Evolutionary conservation across 2,113 vertebrate species (phyloP).

Genomic region (Sturnira hondurensis): DNA sequence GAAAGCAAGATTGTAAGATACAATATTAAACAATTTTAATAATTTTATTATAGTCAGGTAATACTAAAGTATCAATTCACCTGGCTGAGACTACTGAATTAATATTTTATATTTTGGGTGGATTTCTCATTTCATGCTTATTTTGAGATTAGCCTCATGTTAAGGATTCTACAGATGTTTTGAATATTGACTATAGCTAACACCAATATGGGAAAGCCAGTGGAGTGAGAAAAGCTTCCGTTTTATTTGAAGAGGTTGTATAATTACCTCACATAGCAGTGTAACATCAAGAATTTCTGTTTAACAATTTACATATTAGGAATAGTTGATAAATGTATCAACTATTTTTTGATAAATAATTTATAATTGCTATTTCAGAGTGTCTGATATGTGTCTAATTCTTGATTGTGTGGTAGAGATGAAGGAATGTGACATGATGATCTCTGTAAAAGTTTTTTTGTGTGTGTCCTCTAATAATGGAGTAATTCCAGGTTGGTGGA

Average conservation of each 20-base stretch:
- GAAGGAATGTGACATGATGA: neutral
- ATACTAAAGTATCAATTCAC: neutral
- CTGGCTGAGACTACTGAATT: neutral
- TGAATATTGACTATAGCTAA: neutral
- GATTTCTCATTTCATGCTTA: neutral
- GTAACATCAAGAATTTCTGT: neutral
- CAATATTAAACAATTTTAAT: neutral
- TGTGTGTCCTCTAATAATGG: neutral
- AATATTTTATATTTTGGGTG: neutral
- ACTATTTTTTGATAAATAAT: neutral
- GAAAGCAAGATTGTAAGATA: constrained; percentile 24
- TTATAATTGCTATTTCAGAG: neutral
- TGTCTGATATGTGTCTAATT: neutral
- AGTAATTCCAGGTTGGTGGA: neutral
- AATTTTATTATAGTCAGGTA: neutral
- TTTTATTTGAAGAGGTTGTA: neutral
- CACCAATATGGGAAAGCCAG: neutral
- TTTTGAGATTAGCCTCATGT: neutral
- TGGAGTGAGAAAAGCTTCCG: neutral
- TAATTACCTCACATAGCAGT: neutral
- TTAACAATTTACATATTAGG: neutral
- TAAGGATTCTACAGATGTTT: neutral
- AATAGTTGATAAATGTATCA: neutral
- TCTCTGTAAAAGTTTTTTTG: neutral
- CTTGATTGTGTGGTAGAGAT: neutral